A percentile compares a stretch with the other conserved stretches of the same genome.
Evolutionary conservation across 2,113 vertebrate genomes (phyloP).

Genomic region (Dasyurus viverrinus): DNA sequence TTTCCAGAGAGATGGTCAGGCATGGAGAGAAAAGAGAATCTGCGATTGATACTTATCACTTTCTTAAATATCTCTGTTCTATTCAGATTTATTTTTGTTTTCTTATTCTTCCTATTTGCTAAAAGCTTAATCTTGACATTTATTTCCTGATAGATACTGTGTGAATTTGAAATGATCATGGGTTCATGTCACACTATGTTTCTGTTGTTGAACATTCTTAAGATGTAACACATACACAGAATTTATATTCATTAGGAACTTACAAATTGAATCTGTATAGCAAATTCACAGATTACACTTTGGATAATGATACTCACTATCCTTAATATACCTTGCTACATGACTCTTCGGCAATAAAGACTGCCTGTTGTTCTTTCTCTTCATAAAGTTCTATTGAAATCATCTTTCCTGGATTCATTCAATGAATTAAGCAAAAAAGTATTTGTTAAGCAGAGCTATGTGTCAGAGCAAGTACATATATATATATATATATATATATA

Average conservation of each 20-base stretch:
- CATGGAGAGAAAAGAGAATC: neutral
- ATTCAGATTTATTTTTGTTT: neutral
- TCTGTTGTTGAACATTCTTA: constrained; percentile 5
- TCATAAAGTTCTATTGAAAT: neutral
- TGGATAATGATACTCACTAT: neutral
- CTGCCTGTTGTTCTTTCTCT: neutral
- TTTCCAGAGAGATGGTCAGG: neutral
- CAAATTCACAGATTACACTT: neutral
- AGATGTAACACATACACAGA: neutral
- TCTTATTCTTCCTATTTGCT: neutral
- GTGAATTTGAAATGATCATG: constrained; percentile 27
- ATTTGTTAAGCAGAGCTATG: neutral
- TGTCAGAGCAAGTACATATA: neutral
- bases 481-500: too few relatives aligned
- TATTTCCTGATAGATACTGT: neutral
- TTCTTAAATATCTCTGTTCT: neutral
- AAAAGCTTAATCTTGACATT: constrained; percentile 27
- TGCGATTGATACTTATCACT: neutral
- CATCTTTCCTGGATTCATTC: neutral
- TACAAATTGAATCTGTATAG: neutral
- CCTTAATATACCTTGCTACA: neutral
- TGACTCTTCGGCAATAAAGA: neutral
- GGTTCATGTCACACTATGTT: constrained; percentile 13
- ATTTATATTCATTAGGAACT: neutral
- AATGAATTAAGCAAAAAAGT: neutral